phyloP scores from a whole-genome alignment of 1,140 invertebrate genomes.

The Drosophila cardini region DNA sequence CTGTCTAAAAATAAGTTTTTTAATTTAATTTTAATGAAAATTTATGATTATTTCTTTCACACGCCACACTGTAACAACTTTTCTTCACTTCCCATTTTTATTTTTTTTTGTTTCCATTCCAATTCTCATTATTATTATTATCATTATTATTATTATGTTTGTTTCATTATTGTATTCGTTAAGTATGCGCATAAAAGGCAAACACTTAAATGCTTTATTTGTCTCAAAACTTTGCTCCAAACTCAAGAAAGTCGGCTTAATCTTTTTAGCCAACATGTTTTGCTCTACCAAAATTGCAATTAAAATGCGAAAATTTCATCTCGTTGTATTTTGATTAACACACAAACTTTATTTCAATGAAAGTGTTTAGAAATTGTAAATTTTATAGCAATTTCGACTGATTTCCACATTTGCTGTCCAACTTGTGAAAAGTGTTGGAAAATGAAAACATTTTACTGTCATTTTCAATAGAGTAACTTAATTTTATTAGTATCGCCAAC shows the following conservation, averaged over 20 bases:
- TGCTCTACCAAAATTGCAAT: constrained; percentile 49
- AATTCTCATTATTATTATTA: neutral
- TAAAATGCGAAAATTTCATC: constrained; percentile 14
- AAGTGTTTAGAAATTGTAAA: neutral
- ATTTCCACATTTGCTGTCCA: neutral
- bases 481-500: too few species aligned
- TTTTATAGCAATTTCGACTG: neutral
- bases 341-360: constrained; percentile 1
- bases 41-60: constrained; percentile 78
- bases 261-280: constrained; percentile 51
- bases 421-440: neutral
- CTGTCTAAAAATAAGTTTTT: constrained; percentile 66
- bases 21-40: constrained; percentile 81
- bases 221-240: constrained; percentile 57
- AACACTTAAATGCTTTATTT: constrained; percentile 47
- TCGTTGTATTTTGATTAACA: neutral
- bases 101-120: neutral
- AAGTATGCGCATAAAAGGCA: constrained; percentile 5
- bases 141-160: constrained; percentile 5
- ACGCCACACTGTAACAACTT: constrained; percentile 42
- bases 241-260: constrained; percentile 51
- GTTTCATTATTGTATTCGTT: neutral
- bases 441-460: neutral
- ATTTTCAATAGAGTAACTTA: neutral
- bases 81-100: neutral